Percentiles rank a stretch among this genome's conserved stretches.
These are phyloP conservation scores for Caenorhabditis sp. DNA, from an alignment of 2,888 invertebrate species.

Conservation along the genomic window DNA sequence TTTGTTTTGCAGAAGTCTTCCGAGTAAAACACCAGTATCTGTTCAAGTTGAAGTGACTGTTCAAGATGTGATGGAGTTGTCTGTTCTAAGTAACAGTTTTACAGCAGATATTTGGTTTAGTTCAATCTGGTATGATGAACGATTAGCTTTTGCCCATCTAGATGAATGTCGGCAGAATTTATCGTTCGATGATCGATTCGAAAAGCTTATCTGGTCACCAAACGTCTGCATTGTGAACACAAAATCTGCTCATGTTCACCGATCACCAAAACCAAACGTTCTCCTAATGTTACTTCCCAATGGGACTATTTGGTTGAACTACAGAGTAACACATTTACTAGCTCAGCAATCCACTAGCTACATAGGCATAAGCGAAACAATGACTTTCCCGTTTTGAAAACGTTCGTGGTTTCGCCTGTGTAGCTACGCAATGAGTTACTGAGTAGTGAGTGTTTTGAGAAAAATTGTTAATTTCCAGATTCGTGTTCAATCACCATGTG, in stretches of 20 bases:
- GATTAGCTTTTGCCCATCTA: slow-evolving; percentile 61
- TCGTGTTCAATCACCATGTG: slow-evolving; percentile 65
- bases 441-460: too few relatives aligned
- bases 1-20: slow-evolving; percentile 37
- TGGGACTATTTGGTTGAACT: slow-evolving; percentile 68
- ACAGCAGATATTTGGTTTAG: slow-evolving; percentile 69
- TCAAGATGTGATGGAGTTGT: slow-evolving; percentile 66
- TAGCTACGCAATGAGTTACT: too few relatives aligned
- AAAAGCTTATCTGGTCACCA: slow-evolving; percentile 67
- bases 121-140: slow-evolving; percentile 65
- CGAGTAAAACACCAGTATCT: slow-evolving; percentile 51
- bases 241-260: slow-evolving; percentile 58
- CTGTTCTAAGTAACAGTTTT: slow-evolving; percentile 65
- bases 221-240: slow-evolving; percentile 68
- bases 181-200: slow-evolving; percentile 66
- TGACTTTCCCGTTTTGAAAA: too few relatives aligned
- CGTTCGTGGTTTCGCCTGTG: too few relatives aligned
- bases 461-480: too few relatives aligned
- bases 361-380: too few relatives aligned
- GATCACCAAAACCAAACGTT: slow-evolving; percentile 66
- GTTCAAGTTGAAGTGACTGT: slow-evolving; percentile 67
- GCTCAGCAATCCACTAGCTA: too few relatives aligned
- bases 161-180: slow-evolving; percentile 63
- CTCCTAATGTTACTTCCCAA: slow-evolving; percentile 66
- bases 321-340: too few relatives aligned